Conservation (phyloP, 1,140 invertebrate species). For the Mamestra configurata region DNA sequence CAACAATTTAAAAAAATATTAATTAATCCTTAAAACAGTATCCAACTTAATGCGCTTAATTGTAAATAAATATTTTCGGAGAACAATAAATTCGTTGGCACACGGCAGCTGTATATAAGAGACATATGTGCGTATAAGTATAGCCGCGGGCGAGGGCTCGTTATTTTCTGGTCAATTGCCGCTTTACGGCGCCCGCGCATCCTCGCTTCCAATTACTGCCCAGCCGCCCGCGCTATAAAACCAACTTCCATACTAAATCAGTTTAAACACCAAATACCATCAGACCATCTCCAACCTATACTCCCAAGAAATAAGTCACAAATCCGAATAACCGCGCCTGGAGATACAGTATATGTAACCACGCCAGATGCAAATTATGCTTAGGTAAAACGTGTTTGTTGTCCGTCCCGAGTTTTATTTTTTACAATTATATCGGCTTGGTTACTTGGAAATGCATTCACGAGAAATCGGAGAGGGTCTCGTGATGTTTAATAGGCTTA, state of each 20-base stretch:
- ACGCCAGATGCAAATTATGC: conserved; percentile 82
- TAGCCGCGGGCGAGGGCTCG: conserved; percentile 75
- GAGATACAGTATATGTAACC: conserved; percentile 48
- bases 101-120: conserved; percentile 79
- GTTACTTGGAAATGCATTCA: conserved; percentile 87
- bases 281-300: conserved; percentile 14
- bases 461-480: conserved; percentile 80
- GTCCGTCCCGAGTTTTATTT: conserved; percentile 84
- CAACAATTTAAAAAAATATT: not conserved
- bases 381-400: conserved; percentile 87
- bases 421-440: conserved; percentile 86
- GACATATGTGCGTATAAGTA: conserved; percentile 72
- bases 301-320: conserved; percentile 12
- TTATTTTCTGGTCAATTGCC: conserved; percentile 88
- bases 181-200: conserved; percentile 86
- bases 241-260: conserved; percentile 55
- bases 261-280: conserved; percentile 51
- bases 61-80: conserved; percentile 75
- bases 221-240: conserved; percentile 86
- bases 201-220: conserved; percentile 86
- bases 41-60: conserved; percentile 20
- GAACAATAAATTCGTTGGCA: conserved; percentile 51
- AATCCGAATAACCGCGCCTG: conserved; percentile 37
- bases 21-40: not conserved
- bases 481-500: conserved; percentile 85